Base-by-base conservation (phyloP, 35 echinoderm and acorn worm species). In the Ptychodera flava region DNA sequence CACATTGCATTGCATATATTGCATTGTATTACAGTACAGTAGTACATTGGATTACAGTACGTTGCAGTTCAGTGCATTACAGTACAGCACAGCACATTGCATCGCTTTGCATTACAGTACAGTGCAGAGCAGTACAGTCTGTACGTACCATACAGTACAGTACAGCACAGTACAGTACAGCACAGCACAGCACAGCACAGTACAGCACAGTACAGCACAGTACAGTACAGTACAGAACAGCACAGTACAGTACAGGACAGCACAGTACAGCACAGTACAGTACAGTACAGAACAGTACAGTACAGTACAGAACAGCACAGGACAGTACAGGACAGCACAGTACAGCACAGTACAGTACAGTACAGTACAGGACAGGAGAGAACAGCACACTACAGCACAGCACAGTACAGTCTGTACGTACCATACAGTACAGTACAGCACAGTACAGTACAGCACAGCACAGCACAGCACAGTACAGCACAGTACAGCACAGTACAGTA, bases 341-440 rank as follows among this genome's bases (percentile, higher is more conserved):
- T 84, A 84, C 83, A 37, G 35, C 38, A 82, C 80, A 31, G 83
- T 84, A 84, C 83, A 37, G 83, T 84, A 28, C 35, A 84, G 35
- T 84, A 37, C 35, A 37, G 1, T 33, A 34, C 12, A 83, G 82
- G 31, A 83, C 22, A 12, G 83, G 35, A 28, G 33, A 84, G 83
- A 1, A 84, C 34, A 37, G 35, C 30, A 84, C 35, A 84, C 0
- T 84, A 84, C 83, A 37, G 83, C 38, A 84, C 35, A 37, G 83
- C 31, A 64, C 37, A 75, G 84, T 85, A 85, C 37, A 75, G 37
- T 85, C 38, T 22, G 22, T 6, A 31, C 33, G 35, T 84, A 37
- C 83, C 35, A 1, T 85, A 76, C 84, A 75, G 84, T 85, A 85
- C 84, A 85, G 84, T 85, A 85, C 35, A 38, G 83, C 29, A 85